These are phyloP conservation scores for Narcine bancroftii DNA, from an alignment of 2,113 vertebrate genomes.

Conservation along the genomic window DNA sequence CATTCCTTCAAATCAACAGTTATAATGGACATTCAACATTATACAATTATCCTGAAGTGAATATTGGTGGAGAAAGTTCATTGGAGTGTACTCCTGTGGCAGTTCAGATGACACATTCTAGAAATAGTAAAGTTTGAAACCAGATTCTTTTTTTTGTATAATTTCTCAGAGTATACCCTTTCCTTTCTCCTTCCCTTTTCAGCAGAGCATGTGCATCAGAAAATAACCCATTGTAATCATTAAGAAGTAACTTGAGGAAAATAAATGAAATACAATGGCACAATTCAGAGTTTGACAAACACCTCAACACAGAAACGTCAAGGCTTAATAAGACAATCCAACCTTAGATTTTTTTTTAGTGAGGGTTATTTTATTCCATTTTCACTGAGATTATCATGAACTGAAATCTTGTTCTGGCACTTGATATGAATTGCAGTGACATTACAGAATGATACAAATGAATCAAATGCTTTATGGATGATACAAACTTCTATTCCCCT, in stretches of 20 bases:
- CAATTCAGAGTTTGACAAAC: not conserved
- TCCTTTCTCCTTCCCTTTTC: not conserved
- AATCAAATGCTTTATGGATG: not conserved
- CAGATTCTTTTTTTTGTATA: too few relatives aligned
- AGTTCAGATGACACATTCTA: too few relatives aligned
- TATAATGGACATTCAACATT: too few relatives aligned
- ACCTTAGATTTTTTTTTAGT: not conserved
- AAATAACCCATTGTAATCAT: not conserved
- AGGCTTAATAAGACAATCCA: not conserved
- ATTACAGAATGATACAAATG: not conserved
- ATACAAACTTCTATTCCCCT: not conserved
- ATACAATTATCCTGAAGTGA: too few relatives aligned
- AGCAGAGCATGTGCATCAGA: not conserved
- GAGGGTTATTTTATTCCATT: not conserved
- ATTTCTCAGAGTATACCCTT: too few relatives aligned
- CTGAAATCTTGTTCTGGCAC: not conserved
- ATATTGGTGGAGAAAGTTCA: too few relatives aligned
- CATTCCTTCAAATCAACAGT: too few relatives aligned
- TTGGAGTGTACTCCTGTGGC: too few relatives aligned
- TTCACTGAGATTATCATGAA: not conserved
- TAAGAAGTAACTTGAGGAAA: not conserved
- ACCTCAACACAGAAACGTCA: not conserved
- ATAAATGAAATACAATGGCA: not conserved
- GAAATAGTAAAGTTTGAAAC: too few relatives aligned
- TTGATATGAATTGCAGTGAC: conserved; percentile 10